phyloP scores from a whole-genome alignment of 2,113 vertebrate species.

The Neogobius melanostomus region DNA sequence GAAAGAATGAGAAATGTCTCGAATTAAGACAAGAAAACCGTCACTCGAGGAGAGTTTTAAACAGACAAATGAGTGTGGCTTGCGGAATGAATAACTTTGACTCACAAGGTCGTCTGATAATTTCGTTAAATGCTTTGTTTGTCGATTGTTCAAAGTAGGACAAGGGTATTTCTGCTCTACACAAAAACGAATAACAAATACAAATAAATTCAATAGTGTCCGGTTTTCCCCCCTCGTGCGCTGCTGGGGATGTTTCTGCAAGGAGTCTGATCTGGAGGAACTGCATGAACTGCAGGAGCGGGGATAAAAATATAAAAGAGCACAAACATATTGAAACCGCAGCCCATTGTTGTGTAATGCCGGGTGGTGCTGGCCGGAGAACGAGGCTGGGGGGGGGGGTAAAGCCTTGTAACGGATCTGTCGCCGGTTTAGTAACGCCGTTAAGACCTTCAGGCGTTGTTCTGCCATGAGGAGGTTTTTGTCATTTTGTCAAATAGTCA shows the following conservation, averaged over 20 bases:
- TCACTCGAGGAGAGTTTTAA: too few relatives aligned
- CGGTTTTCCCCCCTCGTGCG: background rate
- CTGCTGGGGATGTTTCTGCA: background rate
- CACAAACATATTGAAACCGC: background rate
- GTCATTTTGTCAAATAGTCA: background rate
- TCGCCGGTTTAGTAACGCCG: background rate
- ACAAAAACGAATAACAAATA: too few relatives aligned
- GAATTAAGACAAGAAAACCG: too few relatives aligned
- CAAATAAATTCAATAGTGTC: background rate
- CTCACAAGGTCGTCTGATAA: too few relatives aligned
- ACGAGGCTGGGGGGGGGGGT: background rate
- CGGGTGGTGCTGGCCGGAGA: background rate
- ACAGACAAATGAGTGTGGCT: too few relatives aligned
- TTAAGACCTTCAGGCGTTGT: background rate
- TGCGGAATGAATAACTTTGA: too few relatives aligned
- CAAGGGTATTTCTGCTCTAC: too few relatives aligned
- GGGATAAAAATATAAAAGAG: conserved; percentile 5
- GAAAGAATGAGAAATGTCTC: too few relatives aligned
- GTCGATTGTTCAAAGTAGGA: too few relatives aligned
- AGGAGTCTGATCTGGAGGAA: background rate
- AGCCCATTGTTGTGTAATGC: background rate
- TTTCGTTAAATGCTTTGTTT: too few relatives aligned
- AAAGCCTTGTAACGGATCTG: background rate
- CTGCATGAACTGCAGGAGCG: background rate
- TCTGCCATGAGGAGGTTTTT: background rate